Conservation (phyloP, 2,113 vertebrate species). For the Pterophyllum scalare region DNA sequence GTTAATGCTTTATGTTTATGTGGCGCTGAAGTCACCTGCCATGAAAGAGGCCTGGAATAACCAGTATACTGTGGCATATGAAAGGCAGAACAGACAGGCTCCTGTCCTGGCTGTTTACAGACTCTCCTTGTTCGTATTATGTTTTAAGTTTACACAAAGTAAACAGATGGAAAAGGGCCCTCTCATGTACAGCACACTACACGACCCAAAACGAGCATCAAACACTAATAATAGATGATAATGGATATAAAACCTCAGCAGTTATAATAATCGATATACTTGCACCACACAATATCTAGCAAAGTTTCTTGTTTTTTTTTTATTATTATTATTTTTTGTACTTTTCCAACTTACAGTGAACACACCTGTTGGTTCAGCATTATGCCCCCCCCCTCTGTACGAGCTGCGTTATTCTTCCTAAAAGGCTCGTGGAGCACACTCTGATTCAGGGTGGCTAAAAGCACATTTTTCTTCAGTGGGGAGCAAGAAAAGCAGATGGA, state of each 20-base stretch:
- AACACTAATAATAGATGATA: too few species aligned
- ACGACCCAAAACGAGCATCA: neutral
- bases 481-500: too few species aligned
- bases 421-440: neutral
- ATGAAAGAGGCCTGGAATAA: neutral
- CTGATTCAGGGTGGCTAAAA: neutral
- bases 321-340: neutral
- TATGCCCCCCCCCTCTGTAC: neutral
- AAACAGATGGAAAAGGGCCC: neutral
- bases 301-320: neutral
- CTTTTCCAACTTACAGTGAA: neutral
- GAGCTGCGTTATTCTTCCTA: accelerated
- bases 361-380: neutral
- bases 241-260: too few species aligned
- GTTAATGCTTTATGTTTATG: slow-evolving; percentile 15
- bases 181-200: accelerated
- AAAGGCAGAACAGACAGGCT: neutral
- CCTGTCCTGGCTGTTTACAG: neutral
- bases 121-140: neutral
- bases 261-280: too few species aligned
- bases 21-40: neutral
- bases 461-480: neutral
- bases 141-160: neutral
- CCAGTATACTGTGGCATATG: neutral
- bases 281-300: too few species aligned